These are phyloP conservation scores for Argya squamiceps DNA, from an alignment of 2,797 vertebrate species.

Conservation along the genomic window DNA sequence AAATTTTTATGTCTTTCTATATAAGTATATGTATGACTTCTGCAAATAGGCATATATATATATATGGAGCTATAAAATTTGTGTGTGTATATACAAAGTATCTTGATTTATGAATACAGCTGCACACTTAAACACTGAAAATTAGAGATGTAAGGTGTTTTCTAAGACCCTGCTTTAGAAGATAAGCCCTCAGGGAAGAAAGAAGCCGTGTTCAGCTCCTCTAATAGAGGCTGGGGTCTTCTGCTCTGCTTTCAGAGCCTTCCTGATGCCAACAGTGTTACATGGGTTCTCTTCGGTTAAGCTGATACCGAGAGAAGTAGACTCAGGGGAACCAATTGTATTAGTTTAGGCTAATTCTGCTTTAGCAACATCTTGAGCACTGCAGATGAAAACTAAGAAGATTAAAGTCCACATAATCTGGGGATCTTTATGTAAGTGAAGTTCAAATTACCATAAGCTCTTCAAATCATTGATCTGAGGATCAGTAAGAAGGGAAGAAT, in stretches of 20 bases:
- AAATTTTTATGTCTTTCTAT: neutral
- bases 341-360: conserved; percentile 39
- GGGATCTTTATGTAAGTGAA: conserved; percentile 38
- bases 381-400: conserved; percentile 45
- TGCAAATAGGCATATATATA: neutral
- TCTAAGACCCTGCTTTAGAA: neutral
- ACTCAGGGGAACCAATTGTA: conserved; percentile 9
- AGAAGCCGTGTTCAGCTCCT: neutral
- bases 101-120: neutral
- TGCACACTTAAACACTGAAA: neutral
- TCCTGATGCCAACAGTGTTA: neutral
- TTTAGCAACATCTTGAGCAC: neutral
- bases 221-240: neutral
- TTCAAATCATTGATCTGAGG: conserved; percentile 9
- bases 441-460: conserved; percentile 45
- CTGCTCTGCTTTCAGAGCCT: neutral
- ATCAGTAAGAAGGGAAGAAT: neutral
- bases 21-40: neutral
- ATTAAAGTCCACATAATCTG: conserved; percentile 49
- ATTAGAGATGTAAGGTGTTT: neutral
- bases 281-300: neutral
- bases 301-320: neutral
- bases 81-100: rapidly evolving
- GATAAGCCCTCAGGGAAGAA: neutral
- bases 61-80: neutral